A percentile compares a stretch with the other conserved stretches of the same genome.
These are phyloP conservation scores for Heteropelma amictum DNA, from an alignment of 2,888 invertebrate genomes.

Conservation along the genomic window DNA sequence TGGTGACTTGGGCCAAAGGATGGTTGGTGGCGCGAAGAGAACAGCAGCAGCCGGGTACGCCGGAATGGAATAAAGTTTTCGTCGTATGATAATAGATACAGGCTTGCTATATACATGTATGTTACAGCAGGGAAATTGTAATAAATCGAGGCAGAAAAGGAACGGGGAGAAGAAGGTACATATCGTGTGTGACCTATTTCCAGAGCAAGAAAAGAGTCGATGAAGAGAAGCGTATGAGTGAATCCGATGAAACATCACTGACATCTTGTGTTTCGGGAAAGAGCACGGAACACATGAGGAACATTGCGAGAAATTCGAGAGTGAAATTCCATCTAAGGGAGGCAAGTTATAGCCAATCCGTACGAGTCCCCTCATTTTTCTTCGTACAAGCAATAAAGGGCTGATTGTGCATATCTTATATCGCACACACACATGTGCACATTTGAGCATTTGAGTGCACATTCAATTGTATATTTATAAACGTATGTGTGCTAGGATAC, in stretches of 20 bases:
- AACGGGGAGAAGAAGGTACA: neutral
- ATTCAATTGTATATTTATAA: too few species aligned
- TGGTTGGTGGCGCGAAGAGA: conserved; percentile 9
- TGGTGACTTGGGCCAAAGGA: neutral
- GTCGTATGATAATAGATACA: conserved; percentile 16
- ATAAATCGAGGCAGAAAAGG: conserved; percentile 34
- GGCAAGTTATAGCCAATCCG: conserved; percentile 14
- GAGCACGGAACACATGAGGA: neutral
- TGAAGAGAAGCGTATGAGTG: conserved; percentile 16
- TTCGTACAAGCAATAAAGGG: neutral
- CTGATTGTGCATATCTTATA: neutral
- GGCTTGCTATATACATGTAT: neutral
- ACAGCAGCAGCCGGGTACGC: neutral
- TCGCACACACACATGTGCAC: neutral
- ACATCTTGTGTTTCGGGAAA: conserved; percentile 3
- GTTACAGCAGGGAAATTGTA: conserved; percentile 33
- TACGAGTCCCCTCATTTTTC: conserved; percentile 25
- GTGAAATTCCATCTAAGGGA: conserved; percentile 22
- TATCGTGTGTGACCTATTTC: too few species aligned
- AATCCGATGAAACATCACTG: neutral
- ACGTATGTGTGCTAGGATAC: too few species aligned
- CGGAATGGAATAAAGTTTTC: conserved; percentile 35
- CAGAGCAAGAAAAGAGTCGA: too few species aligned
- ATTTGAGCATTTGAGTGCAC: too few species aligned
- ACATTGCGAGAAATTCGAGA: conserved; percentile 39